Evolutionary conservation across 2,797 vertebrate species (phyloP).

Genomic region (Eulemur coronatus): DNA sequence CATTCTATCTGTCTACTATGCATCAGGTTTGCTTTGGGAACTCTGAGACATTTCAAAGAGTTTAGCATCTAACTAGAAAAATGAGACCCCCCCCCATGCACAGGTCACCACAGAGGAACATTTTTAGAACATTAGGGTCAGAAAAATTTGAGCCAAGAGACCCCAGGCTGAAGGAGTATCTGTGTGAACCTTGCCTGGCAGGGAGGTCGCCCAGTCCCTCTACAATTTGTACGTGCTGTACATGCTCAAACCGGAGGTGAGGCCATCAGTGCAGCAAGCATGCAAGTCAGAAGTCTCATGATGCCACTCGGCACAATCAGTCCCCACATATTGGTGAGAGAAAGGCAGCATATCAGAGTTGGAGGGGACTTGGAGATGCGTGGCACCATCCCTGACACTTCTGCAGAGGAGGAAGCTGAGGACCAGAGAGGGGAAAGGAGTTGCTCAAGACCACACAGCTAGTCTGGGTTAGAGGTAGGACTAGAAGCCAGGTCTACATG

Average conservation of each 20-base stretch:
- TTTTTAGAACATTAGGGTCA: background rate
- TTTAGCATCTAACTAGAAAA: background rate
- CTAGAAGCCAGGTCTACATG: background rate
- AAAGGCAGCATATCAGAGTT: background rate
- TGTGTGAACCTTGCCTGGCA: background rate
- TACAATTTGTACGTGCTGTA: background rate
- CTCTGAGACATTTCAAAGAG: background rate
- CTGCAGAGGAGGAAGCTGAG: background rate
- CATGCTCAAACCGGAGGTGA: background rate
- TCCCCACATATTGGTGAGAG: background rate
- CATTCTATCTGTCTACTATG: background rate
- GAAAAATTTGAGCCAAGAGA: background rate
- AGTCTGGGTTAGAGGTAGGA: background rate
- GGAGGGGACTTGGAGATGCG: background rate
- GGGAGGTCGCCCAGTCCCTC: background rate
- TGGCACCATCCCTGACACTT: background rate
- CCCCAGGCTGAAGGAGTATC: background rate
- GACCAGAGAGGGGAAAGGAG: background rate
- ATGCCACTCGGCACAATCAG: background rate
- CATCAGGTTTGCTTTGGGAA: background rate
- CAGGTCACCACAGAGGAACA: background rate
- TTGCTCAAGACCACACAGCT: background rate
- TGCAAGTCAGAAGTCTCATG: background rate
- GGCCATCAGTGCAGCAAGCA: background rate
- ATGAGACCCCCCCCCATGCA: background rate